These are phyloP conservation scores for Oryzias dopingdopingensis DNA, from an alignment of 2,797 vertebrate genomes.

Conservation along the genomic window DNA sequence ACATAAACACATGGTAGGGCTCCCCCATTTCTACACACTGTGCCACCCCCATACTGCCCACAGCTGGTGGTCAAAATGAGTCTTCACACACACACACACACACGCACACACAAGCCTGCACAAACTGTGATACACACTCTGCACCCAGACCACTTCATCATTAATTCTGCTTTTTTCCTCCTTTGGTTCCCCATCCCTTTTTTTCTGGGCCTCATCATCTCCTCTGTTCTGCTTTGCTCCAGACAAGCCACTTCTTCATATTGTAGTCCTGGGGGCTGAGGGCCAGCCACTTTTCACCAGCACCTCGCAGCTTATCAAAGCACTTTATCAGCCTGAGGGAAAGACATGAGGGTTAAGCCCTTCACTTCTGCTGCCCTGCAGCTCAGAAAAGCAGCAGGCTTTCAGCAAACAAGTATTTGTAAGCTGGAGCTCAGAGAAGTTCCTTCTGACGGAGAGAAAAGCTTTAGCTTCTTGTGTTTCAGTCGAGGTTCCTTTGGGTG, in stretches of 20 bases:
- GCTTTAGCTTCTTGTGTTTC: slow-evolving; percentile 33
- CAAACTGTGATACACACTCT: slow-evolving; percentile 21
- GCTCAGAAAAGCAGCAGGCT: slow-evolving; percentile 77
- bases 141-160: slow-evolving; percentile 58
- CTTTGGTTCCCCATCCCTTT: slow-evolving; percentile 22
- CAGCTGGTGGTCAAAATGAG: slow-evolving; percentile 70
- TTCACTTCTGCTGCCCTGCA: slow-evolving; percentile 72
- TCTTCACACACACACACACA: slow-evolving; percentile 33
- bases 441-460: slow-evolving; percentile 59
- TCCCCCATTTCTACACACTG: slow-evolving; percentile 53
- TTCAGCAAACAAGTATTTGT: slow-evolving; percentile 91
- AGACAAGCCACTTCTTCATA: slow-evolving; percentile 87
- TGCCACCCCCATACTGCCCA: slow-evolving; percentile 42
- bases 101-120: slow-evolving; percentile 15
- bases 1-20: slow-evolving; percentile 78
- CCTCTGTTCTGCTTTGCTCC: slow-evolving; percentile 54
- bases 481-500: background rate
- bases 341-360: slow-evolving; percentile 90
- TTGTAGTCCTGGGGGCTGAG: slow-evolving; percentile 77
- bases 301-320: slow-evolving; percentile 88
- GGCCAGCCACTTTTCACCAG: slow-evolving; percentile 81
- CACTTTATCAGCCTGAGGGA: slow-evolving; percentile 92
- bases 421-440: slow-evolving; percentile 74
- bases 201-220: slow-evolving; percentile 46
- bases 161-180: slow-evolving; percentile 52